Evolutionary conservation across 2,113 vertebrate species (phyloP).

Genomic region (Ochotona princeps): DNA sequence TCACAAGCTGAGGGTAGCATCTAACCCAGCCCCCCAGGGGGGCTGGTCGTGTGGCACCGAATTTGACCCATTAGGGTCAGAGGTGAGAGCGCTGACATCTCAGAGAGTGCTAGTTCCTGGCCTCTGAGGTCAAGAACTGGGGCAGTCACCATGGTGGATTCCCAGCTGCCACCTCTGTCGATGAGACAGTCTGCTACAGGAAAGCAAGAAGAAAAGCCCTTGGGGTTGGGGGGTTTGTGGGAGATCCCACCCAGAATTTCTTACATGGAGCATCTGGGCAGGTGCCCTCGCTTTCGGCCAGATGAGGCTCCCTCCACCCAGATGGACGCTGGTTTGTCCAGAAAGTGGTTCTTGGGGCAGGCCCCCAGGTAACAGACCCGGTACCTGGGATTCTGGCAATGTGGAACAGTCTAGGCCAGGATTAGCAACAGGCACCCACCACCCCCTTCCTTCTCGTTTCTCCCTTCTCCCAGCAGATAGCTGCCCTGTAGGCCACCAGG

Average conservation of each 20-base stretch:
- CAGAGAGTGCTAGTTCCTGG: background rate
- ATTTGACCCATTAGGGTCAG: background rate
- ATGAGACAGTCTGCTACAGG: background rate
- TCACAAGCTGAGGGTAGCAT: background rate
- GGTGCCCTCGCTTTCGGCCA: background rate
- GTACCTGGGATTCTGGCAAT: background rate
- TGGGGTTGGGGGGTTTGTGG: background rate
- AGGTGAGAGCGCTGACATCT: background rate
- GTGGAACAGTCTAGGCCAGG: background rate
- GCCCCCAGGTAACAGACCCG: slow-evolving; percentile 4
- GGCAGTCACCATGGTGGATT: background rate
- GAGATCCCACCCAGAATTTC: background rate
- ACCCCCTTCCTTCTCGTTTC: no score
- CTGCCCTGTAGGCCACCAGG: background rate
- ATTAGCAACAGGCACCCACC: no score
- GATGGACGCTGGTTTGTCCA: background rate
- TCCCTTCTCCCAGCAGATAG: background rate
- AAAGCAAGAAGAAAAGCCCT: slow-evolving; percentile 6
- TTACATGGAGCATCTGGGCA: background rate
- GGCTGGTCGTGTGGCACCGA: background rate
- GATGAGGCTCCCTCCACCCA: background rate
- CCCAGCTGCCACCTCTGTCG: background rate
- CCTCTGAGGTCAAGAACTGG: background rate
- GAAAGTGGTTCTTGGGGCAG: slow-evolving; percentile 19
- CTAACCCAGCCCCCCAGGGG: background rate